Evolutionary conservation across 2,113 vertebrate genomes (phyloP), one percentile per base, ranked within the genome.

Genomic region (Heteronetta atricapilla): DNA sequence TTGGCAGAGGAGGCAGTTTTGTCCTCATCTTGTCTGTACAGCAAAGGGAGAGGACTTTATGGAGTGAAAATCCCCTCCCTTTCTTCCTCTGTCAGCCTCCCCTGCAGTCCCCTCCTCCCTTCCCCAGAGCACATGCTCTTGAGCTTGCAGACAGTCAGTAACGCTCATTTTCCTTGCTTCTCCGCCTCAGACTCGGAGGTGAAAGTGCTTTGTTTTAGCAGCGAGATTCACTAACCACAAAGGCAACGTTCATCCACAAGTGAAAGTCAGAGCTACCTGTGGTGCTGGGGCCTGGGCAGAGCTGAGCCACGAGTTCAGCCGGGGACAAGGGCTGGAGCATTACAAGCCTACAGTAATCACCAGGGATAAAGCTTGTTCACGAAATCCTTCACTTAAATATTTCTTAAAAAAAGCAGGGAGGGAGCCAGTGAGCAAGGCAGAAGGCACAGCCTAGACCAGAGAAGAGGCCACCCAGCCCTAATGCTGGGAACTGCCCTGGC

Each of bases 201-300:
- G 59, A 36, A 60, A n/a, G 55, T 1, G 42, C 76, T 79, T 53
- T 25, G 46, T 34, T 58, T 31, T 33, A 48, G 76, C 31, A 11
- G 8, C 0, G 5, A 48, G 25, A 21, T 66, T 34, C 13, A 2
- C 29, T 38, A 2, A 1, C 7, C 14, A 3, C 66, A 46, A 76
- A 63, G 63, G 79, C 79, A 29, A 25, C 33, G 0, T 13, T 66
- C 34, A 40, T 23, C 75, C 52, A 0, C 0, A 17, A 73, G 46
- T 38, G 11, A 10, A 56, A 53, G 23, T 7, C 2, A 20, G 42
- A 29, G 53, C 80, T 60, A 40, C 69, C 87, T 25, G 83, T 28
- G 5, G 72, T 19, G 84, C 79, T 5, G 7, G 53, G 68, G 48
- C 72, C 1, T 46, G 55, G 53, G 40, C 33, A 29, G 34, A 31